Conservation (phyloP, 1,140 invertebrate genomes). For the Scaptomyza graminum region DNA sequence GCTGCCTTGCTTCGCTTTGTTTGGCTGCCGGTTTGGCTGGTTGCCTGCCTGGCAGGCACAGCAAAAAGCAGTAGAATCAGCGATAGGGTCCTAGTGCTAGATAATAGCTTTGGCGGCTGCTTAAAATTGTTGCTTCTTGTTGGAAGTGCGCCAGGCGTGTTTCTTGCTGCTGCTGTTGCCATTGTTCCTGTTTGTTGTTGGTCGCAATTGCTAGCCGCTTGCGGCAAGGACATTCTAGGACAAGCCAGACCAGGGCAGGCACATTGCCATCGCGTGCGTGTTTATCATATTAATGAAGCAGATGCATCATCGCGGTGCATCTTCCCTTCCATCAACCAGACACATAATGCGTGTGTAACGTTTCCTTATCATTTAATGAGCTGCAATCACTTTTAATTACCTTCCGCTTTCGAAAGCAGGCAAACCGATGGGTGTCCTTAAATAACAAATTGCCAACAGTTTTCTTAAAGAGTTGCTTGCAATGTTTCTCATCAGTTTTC, state of each 20-base stretch:
- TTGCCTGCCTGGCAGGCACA: constrained; percentile 30
- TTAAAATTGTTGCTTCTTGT: constrained; percentile 59
- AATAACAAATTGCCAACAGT: constrained; percentile 4
- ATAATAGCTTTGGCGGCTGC: constrained; percentile 64
- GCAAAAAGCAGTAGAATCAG: constrained; percentile 51
- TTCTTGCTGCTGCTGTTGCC: constrained; percentile 24
- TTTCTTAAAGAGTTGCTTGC: constrained; percentile 31
- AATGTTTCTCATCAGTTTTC: constrained; percentile 8
- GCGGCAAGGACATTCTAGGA: constrained; percentile 51
- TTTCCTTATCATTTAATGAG: constrained; percentile 64
- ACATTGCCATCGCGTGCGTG: constrained; percentile 54
- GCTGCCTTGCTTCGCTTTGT: not conserved
- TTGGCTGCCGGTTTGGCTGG: constrained; percentile 17
- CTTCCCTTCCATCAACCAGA: not conserved
- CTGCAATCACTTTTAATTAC: constrained; percentile 60
- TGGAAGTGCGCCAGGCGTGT: constrained; percentile 59
- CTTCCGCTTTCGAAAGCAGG: constrained; percentile 8
- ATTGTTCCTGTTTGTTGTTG: constrained; percentile 21
- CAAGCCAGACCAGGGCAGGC: not conserved
- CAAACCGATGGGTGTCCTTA: constrained; percentile 11
- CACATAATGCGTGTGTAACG: constrained; percentile 46
- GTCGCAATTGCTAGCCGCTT: constrained; percentile 60
- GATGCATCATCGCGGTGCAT: constrained; percentile 7
- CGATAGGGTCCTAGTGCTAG: constrained; percentile 38
- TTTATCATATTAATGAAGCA: constrained; percentile 62